Base-by-base conservation (phyloP, 35 echinoderm and acorn worm genomes). In the Holothuria glaberrima region DNA sequence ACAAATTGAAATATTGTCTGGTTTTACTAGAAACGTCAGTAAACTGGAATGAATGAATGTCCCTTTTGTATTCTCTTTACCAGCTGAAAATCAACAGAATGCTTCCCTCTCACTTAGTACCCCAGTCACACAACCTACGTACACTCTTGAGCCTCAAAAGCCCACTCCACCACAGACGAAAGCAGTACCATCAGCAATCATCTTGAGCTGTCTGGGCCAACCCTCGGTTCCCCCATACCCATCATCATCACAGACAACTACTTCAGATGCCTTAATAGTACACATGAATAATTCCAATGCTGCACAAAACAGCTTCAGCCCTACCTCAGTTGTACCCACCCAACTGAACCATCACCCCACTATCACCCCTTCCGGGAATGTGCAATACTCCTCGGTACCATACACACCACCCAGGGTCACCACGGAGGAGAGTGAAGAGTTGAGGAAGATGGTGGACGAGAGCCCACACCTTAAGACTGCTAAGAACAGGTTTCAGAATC, bases 401-500 rank as follows among this genome's bases (percentile, higher is more conserved):
- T 59, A 84, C 25, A 61, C 20, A 21, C 44, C 66, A 19, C 72
- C 88, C 9, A 95, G 91, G 86, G 93, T 97, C 58, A 97, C 95
- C 21, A 74, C 89, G 20, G 88, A 97, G 83, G 95, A 94, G 38
- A 93, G 92, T 0, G 58, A 87, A 86, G 86, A 94, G 68, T 66
- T 97, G 22, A 31, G 82, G 19, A 68, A 83, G 4, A 67, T 97
- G 90, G 92, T 97, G 19, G 90, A 94, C 25, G 78, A 73, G 29
- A 88, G 92, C 32, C 95, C 95, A 0, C 94, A 92, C 30, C 59
- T 97, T 10, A 94, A 86, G 59, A 97, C 95, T 34, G 69, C 86
- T 86, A 76, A 71, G 84, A 97, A 97, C 75, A 75, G 95, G 18
- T 94, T 94, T 85, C 86, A 75, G 60, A 86, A 93, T 31, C 27